These are phyloP conservation scores for Cygnus atratus DNA, from an alignment of 2,113 vertebrate species.

Conservation along the genomic window DNA sequence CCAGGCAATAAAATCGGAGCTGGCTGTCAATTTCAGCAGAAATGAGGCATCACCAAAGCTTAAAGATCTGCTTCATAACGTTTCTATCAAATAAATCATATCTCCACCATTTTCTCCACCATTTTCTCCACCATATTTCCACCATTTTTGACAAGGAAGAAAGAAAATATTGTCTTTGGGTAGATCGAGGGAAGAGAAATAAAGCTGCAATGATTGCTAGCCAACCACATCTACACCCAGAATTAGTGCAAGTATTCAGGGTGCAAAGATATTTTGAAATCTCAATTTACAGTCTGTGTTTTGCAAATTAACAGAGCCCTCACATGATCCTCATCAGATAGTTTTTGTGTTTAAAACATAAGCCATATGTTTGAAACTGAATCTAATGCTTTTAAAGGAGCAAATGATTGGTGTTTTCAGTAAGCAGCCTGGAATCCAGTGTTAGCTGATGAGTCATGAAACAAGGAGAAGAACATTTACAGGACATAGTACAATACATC, in stretches of 20 bases:
- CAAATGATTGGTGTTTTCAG: neutral
- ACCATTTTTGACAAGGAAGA: neutral
- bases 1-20: conserved; percentile 22
- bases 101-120: neutral
- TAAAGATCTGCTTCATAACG: neutral
- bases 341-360: neutral
- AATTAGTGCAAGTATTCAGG: neutral
- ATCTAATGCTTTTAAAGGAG: neutral
- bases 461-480: neutral
- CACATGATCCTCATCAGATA: neutral
- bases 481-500: neutral
- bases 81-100: neutral
- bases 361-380: neutral
- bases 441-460: neutral
- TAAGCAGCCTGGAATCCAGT: neutral
- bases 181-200: neutral
- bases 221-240: neutral
- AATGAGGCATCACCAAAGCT: neutral
- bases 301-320: neutral
- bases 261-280: neutral
- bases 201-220: neutral
- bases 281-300: neutral
- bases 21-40: conserved; percentile 3
- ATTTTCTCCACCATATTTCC: neutral
- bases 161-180: neutral